Conservation (phyloP, 2,113 vertebrate species). For the Boleophthalmus pectinirostris region DNA sequence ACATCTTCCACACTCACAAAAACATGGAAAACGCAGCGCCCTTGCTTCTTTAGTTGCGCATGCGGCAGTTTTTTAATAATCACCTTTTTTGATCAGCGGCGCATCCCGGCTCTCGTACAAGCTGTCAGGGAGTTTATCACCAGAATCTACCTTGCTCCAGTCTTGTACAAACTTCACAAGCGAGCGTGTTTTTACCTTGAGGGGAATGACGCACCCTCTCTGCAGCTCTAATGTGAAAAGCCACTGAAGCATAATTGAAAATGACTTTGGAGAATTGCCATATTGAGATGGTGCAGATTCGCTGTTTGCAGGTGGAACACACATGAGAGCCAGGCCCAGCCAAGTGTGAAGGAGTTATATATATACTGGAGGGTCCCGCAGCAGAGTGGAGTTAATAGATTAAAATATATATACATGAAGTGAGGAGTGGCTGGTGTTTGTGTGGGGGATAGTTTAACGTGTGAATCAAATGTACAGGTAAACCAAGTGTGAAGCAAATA, state of each 20-base stretch:
- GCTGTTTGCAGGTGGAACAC: constrained; percentile 58
- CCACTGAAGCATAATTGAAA: constrained; percentile 73
- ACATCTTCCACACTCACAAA: constrained; percentile 11
- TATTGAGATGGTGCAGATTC: constrained; percentile 50
- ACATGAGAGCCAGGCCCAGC: constrained; percentile 22
- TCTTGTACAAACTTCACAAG: constrained; percentile 7
- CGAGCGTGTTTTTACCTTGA: constrained; percentile 33
- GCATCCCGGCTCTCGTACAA: constrained; percentile 57
- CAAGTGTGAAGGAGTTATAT: constrained; percentile 43
- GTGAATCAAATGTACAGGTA: constrained; percentile 38
- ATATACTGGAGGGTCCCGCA: constrained; percentile 47
- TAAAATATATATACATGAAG: constrained; percentile 27
- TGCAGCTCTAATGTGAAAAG: constrained; percentile 48
- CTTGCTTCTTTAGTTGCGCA: constrained; percentile 24
- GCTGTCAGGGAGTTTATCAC: constrained; percentile 66
- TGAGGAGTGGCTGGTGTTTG: not conserved
- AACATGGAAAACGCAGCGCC: constrained; percentile 23
- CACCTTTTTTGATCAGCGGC: constrained; percentile 53
- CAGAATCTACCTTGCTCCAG: constrained; percentile 33
- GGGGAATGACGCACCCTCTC: constrained; percentile 37
- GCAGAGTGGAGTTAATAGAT: constrained; percentile 30
- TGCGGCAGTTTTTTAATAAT: constrained; percentile 60
- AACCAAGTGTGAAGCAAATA: constrained; percentile 52
- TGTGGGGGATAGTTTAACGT: constrained; percentile 1
- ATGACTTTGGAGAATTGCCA: constrained; percentile 72